phyloP scores from a whole-genome alignment of 2,888 invertebrate species.

The Leucophenga montana region DNA sequence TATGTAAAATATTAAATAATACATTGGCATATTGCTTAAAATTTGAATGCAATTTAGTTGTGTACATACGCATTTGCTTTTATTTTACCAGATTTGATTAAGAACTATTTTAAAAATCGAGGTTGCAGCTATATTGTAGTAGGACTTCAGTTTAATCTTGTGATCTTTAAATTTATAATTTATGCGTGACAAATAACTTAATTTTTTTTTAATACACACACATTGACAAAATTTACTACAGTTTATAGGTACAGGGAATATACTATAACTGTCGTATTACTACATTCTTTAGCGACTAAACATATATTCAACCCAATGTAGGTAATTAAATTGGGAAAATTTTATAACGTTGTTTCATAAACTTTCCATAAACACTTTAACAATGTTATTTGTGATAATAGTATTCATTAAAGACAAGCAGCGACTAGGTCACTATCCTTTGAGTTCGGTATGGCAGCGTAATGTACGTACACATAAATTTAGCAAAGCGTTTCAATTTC shows the following conservation, averaged over 20 bases:
- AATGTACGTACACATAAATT: constrained; percentile 45
- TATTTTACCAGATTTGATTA: neutral
- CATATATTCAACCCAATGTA: neutral
- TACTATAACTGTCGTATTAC: neutral
- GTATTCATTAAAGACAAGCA: constrained; percentile 17
- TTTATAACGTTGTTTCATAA: constrained; percentile 62
- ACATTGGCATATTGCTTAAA: constrained; percentile 25
- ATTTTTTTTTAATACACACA: neutral
- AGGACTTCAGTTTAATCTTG: neutral
- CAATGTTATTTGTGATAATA: constrained; percentile 44
- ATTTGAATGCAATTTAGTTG: neutral
- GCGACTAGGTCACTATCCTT: constrained; percentile 6
- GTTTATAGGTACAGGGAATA: constrained; percentile 17
- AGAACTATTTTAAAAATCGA: neutral
- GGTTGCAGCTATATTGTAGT: neutral
- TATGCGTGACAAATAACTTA: neutral
- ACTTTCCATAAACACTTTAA: constrained; percentile 59
- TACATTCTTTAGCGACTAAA: neutral
- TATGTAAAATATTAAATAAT: constrained; percentile 25
- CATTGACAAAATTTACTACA: neutral
- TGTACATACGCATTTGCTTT: neutral
- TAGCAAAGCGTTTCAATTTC: constrained; percentile 8
- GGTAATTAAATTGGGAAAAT: constrained; percentile 37
- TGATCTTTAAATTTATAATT: neutral
- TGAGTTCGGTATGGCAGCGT: constrained; percentile 54